Evolutionary conservation across 2,113 vertebrate genomes (phyloP).

Genomic region (Thalassoma bifasciatum): DNA sequence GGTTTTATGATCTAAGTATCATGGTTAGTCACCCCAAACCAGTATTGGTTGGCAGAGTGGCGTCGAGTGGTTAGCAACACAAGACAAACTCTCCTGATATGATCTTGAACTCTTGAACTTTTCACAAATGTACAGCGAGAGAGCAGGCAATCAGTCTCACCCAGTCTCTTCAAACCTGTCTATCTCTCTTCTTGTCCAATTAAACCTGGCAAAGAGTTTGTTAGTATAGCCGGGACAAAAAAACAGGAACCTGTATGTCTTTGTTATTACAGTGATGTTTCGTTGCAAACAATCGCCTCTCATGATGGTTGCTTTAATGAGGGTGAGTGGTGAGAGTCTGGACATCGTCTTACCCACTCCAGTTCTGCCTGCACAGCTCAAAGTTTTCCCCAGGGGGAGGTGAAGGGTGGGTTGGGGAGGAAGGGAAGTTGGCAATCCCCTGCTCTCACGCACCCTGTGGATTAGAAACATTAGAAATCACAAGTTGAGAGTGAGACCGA

Average conservation of each 20-base stretch:
- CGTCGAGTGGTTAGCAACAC: constrained; percentile 73
- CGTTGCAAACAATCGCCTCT: constrained; percentile 43
- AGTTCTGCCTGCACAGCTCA: constrained; percentile 32
- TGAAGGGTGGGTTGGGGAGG: constrained; percentile 37
- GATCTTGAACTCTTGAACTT: constrained; percentile 78
- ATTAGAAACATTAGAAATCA: constrained; percentile 74
- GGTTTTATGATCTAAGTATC: constrained; percentile 77
- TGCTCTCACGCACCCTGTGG: constrained; percentile 69
- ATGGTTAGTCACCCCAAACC: constrained; percentile 80
- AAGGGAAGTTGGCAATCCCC: constrained; percentile 60
- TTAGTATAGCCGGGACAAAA: constrained; percentile 20
- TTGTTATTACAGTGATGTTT: constrained; percentile 56
- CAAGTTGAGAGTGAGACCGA: constrained; percentile 59
- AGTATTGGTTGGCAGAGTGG: constrained; percentile 75
- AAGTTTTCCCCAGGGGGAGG: constrained; percentile 51
- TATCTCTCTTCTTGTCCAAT: constrained; percentile 43
- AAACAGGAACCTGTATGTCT: constrained; percentile 25
- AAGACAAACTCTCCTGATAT: constrained; percentile 74
- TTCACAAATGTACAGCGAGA: constrained; percentile 56
- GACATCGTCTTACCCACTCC: constrained; percentile 65
- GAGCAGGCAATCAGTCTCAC: constrained; percentile 62
- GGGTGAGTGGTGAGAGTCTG: constrained; percentile 61
- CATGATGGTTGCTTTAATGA: constrained; percentile 56
- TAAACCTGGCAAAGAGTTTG: constrained; percentile 55
- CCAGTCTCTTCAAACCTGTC: constrained; percentile 54